Evolutionary conservation across 2,113 vertebrate species (phyloP).

Genomic region (Ailurus styani): DNA sequence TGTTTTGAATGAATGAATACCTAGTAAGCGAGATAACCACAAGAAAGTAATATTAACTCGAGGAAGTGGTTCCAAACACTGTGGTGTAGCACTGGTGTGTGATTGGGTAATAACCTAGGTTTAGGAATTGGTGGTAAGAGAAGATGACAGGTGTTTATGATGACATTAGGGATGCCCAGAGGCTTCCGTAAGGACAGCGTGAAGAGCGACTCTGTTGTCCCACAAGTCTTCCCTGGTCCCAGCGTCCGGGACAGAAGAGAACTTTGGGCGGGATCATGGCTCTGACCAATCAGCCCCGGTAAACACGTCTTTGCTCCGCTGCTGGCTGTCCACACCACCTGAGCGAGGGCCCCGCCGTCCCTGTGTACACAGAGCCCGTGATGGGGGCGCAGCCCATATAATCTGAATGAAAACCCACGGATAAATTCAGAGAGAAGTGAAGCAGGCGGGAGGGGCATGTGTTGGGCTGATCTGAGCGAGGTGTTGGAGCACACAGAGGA

Average conservation of each 20-base stretch:
- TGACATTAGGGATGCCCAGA: not conserved
- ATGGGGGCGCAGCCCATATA: not conserved
- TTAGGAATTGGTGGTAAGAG: not conserved
- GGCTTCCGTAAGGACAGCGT: not conserved
- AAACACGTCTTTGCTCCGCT: accelerated
- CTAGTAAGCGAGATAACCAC: not conserved
- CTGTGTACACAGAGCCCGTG: not conserved
- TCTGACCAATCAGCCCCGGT: accelerated
- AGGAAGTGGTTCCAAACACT: not conserved
- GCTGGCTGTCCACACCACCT: accelerated
- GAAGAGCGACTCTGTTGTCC: not conserved
- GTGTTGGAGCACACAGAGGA: too few species aligned
- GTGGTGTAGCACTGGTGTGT: accelerated
- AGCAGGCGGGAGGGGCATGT: not conserved
- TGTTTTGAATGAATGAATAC: not conserved
- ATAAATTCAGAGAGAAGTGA: not conserved
- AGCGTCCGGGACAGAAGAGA: not conserved
- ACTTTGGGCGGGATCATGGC: not conserved
- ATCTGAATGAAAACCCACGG: not conserved
- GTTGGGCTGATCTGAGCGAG: not conserved
- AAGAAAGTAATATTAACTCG: accelerated
- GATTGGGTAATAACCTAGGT: not conserved
- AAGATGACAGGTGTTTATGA: not conserved
- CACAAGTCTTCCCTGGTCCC: not conserved
- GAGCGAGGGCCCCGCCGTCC: not conserved